These are phyloP conservation scores for Heteromyza rotundicornis DNA, from an alignment of 2,888 invertebrate species.

Conservation along the genomic window DNA sequence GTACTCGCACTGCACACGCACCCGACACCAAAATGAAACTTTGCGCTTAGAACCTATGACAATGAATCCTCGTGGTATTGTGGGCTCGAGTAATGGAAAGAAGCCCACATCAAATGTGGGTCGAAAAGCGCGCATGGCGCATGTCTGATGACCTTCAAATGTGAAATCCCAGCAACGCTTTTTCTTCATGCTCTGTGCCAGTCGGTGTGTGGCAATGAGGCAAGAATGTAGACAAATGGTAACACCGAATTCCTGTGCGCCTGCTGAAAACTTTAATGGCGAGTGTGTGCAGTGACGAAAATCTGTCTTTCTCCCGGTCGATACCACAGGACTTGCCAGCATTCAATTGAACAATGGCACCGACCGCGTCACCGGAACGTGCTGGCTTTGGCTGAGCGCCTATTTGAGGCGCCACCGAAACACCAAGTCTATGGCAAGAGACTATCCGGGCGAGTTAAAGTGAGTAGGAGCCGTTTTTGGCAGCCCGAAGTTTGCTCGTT, in stretches of 20 bases:
- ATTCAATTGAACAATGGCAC: not conserved
- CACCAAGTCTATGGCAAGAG: conserved; percentile 41
- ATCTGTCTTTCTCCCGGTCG: too few relatives aligned
- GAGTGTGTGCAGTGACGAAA: conserved; percentile 53
- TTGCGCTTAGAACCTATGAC: too few relatives aligned
- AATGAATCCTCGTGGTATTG: too few relatives aligned
- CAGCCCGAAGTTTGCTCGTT: too few relatives aligned
- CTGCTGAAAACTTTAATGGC: conserved; percentile 50
- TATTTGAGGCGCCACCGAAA: conserved; percentile 51
- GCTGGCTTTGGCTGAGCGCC: conserved; percentile 38
- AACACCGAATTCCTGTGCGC: conserved; percentile 34
- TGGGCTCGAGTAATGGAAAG: not conserved
- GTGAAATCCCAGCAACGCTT: conserved; percentile 1
- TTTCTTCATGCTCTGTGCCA: conserved; percentile 10
- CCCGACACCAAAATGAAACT: too few relatives aligned
- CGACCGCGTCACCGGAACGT: not conserved
- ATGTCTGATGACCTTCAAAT: conserved; percentile 53
- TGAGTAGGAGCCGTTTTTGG: not conserved
- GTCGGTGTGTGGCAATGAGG: too few relatives aligned
- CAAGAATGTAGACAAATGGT: too few relatives aligned
- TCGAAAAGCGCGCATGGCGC: conserved; percentile 37
- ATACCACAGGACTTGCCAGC: not conserved
- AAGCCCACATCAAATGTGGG: not conserved
- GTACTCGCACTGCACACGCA: too few relatives aligned
- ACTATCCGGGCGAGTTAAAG: conserved; percentile 24